Evolutionary conservation across 1,140 invertebrate genomes (phyloP).

Genomic region (Arctopsyche grandis): DNA sequence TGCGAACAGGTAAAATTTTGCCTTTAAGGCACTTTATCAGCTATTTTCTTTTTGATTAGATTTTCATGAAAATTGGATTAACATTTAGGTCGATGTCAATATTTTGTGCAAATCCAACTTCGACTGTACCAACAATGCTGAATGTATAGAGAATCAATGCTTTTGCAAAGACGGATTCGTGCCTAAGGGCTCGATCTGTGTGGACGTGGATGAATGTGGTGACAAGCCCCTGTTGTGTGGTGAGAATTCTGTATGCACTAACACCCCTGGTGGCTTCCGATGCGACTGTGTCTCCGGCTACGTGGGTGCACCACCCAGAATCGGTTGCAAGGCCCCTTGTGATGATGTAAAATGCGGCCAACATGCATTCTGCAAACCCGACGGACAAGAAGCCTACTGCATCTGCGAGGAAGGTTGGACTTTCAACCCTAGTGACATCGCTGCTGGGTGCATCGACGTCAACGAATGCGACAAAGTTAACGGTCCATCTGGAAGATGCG

Average conservation of each 20-base stretch:
- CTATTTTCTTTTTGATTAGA: constrained; percentile 17
- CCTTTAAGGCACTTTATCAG: background rate
- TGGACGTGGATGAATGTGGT: constrained; percentile 86
- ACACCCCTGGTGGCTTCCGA: constrained; percentile 83
- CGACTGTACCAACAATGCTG: constrained; percentile 91
- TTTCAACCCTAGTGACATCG: constrained; percentile 87
- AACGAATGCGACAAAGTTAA: constrained; percentile 88
- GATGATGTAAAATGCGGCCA: constrained; percentile 89
- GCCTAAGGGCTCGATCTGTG: constrained; percentile 79
- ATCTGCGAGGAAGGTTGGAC: constrained; percentile 95
- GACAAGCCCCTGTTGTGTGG: constrained; percentile 78
- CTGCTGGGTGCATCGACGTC: constrained; percentile 90
- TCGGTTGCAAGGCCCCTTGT: constrained; percentile 88
- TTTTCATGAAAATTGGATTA: background rate
- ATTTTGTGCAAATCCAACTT: constrained; percentile 89
- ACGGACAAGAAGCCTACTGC: constrained; percentile 89
- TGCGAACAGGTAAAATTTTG: constrained; percentile 79
- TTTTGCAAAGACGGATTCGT: constrained; percentile 91
- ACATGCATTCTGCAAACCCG: constrained; percentile 89
- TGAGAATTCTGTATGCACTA: constrained; percentile 81
- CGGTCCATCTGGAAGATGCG: constrained; percentile 84
- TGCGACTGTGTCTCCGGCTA: constrained; percentile 91
- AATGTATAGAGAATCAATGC: constrained; percentile 89
- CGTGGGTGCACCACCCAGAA: constrained; percentile 81
- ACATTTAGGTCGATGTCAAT: constrained; percentile 79